These are phyloP conservation scores for Carettochelys insculpta DNA, from an alignment of 2,113 vertebrate species.

Conservation along the genomic window DNA sequence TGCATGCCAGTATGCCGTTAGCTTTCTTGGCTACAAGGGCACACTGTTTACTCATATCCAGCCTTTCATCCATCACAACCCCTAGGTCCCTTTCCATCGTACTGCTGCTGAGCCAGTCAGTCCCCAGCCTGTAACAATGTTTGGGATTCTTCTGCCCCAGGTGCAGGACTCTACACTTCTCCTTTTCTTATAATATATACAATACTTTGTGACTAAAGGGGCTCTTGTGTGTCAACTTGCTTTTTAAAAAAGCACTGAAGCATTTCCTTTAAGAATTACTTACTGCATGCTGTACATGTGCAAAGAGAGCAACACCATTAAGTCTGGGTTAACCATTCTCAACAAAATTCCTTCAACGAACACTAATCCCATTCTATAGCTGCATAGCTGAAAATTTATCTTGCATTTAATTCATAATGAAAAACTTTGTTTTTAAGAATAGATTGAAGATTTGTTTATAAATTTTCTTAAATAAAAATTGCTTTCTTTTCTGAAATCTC, in stretches of 20 bases:
- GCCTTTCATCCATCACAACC: too few species aligned
- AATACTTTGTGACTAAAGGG: not conserved
- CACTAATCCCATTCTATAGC: not conserved
- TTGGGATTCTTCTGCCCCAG: too few species aligned
- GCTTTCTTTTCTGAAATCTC: conserved; percentile 30
- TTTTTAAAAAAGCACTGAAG: not conserved
- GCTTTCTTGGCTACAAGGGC: too few species aligned
- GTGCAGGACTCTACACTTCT: too few species aligned
- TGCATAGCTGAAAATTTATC: not conserved
- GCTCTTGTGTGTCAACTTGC: not conserved
- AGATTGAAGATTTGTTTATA: conserved; percentile 40
- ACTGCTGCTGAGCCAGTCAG: too few species aligned
- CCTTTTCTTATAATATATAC: not conserved
- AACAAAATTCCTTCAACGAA: not conserved
- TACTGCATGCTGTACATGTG: accelerated
- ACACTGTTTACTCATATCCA: too few species aligned
- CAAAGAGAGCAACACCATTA: not conserved
- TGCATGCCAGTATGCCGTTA: too few species aligned
- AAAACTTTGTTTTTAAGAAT: conserved; percentile 41
- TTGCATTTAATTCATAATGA: not conserved
- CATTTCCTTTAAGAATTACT: not conserved
- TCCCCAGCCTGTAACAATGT: too few species aligned
- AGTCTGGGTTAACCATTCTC: not conserved
- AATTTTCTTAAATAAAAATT: conserved; percentile 60
- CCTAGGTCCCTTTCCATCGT: too few species aligned